These are phyloP conservation scores for Porites lobata DNA, from an alignment of 92 coral and sea anemone species.

Conservation along the genomic window DNA sequence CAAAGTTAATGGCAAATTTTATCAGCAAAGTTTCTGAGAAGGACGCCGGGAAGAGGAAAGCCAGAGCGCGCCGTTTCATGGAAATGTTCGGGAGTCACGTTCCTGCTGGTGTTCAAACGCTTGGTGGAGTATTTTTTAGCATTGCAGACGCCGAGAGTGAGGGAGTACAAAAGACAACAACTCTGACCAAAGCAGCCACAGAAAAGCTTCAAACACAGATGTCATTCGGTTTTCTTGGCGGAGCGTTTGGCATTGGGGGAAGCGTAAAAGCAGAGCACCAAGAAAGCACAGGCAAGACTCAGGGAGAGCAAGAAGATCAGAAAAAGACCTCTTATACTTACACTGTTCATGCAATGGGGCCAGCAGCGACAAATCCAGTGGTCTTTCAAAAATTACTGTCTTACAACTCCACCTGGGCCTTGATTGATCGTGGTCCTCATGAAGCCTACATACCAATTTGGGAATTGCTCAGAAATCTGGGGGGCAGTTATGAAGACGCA, in stretches of 20 bases:
- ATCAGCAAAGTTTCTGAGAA: not conserved
- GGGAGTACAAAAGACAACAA: not conserved
- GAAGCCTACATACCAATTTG: conserved; percentile 68
- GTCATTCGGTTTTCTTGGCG: conserved; percentile 56
- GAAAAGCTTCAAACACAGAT: conserved; percentile 46
- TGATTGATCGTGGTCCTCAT: conserved; percentile 60
- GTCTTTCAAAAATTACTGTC: conserved; percentile 55
- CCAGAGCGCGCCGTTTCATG: conserved; percentile 54
- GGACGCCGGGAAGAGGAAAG: not conserved
- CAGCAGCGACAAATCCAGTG: conserved; percentile 54
- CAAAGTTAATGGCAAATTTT: conserved; percentile 43
- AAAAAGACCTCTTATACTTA: conserved; percentile 35
- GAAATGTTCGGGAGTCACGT: conserved; percentile 67
- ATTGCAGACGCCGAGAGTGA: conserved; percentile 52
- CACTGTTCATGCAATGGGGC: conserved; percentile 63
- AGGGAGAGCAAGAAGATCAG: conserved; percentile 7
- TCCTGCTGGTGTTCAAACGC: conserved; percentile 67
- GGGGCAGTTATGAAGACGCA: conserved; percentile 22
- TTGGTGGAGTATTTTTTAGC: conserved; percentile 66
- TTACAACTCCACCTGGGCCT: conserved; percentile 60
- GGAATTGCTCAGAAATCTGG: conserved; percentile 65
- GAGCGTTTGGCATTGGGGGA: conserved; percentile 54
- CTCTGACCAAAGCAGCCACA: conserved; percentile 53
- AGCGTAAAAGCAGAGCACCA: conserved; percentile 12
- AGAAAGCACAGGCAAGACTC: conserved; percentile 4